These are phyloP conservation scores for Eretmocerus hayati DNA, from an alignment of 2,888 invertebrate genomes.

Conservation along the genomic window DNA sequence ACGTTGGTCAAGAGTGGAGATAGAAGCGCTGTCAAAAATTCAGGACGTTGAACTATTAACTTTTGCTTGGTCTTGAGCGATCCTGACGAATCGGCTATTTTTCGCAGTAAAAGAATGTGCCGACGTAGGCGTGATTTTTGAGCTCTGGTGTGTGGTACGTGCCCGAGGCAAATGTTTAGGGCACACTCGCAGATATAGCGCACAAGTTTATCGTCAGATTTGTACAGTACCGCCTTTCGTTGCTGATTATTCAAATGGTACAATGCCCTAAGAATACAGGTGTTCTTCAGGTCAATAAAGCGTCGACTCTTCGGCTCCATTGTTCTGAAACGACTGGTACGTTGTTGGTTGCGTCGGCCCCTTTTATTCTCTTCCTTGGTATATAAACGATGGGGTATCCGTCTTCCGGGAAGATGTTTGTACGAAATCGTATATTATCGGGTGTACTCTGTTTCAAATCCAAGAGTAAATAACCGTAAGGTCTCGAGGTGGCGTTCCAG, in stretches of 20 bases:
- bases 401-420: not conserved
- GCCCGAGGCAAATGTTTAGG: too few relatives aligned
- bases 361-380: not conserved
- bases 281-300: too few relatives aligned
- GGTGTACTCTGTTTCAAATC: slow-evolving; percentile 6
- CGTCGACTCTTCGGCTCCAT: too few relatives aligned
- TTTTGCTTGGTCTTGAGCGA: not conserved
- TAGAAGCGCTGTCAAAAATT: not conserved
- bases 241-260: not conserved
- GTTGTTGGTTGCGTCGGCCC: not conserved
- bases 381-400: not conserved
- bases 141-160: too few relatives aligned
- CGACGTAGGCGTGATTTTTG: not conserved
- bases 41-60: not conserved
- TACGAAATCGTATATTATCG: slow-evolving; percentile 6
- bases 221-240: not conserved
- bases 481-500: slow-evolving; percentile 12
- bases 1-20: not conserved
- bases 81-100: not conserved
- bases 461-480: slow-evolving; percentile 14
- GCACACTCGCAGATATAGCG: not conserved
- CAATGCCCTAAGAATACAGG: not conserved
- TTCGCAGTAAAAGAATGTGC: not conserved
- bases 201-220: not conserved
- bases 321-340: not conserved